Evolutionary conservation across 23 tunicate species (phyloP), one percentile per base, ranked within the genome.

Genomic region (Halocynthia roretzi): DNA sequence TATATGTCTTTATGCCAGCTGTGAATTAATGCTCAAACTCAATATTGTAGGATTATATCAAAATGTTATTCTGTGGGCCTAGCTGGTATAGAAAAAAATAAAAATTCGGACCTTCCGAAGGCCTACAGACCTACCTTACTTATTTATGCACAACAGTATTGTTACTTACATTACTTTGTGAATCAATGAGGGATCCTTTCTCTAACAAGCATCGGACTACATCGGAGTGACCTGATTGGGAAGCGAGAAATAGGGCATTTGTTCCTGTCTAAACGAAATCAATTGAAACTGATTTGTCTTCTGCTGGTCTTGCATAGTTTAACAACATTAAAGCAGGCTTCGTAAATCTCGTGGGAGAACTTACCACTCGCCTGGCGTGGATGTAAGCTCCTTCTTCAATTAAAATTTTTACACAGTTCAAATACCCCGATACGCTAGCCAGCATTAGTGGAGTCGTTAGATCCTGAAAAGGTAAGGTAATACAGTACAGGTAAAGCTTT

Each of bases 361-460:
- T 66, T 60, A 85, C 89, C 61, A 65, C 11, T 78, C 89, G 68
- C 71, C 77, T 85, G 6, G 83, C 52, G 71, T 85, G 67, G 17
- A 85, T 62, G 50, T 69, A 85, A 20, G 83, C 73, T 54, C 87
- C 87, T 22, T 53, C 31, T 21, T 83, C 83, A 62, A 83, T 50
- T 49, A 83, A 79, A 54, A 79, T 49, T 70, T 78, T 75, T 22
- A 71, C 89, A 71, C 83, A 79, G 17, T 85, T 80, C 17, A 79
- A 10, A 62, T 85, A 80, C 20, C 78, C 83, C 50, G 64, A 83
- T 56, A 71, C 20, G 54, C 89, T 82, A 50, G 89, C 89, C 62
- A 85, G 79, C 89, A 85, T 85, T 7, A 85, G 89, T 14, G 89
- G 75, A 5, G 89, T 78, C 72, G 89, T 85, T 80, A 78, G 68